phyloP scores from a whole-genome alignment of 1,140 invertebrate genomes.

The Drosophila elegans region DNA sequence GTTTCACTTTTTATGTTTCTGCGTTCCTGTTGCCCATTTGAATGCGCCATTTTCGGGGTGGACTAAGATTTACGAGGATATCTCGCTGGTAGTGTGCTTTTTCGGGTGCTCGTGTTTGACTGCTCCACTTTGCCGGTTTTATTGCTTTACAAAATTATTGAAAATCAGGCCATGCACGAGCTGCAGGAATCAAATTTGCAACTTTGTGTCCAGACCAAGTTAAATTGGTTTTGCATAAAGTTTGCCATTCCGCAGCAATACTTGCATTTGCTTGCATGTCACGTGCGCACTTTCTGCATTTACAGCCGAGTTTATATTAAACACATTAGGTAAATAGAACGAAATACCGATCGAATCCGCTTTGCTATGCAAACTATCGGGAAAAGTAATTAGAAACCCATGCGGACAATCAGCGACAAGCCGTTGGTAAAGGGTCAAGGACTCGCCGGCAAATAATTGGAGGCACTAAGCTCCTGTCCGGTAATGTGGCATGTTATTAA shows the following conservation, averaged over 20 bases:
- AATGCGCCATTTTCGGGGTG: slow-evolving; percentile 54
- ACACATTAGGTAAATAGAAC: slow-evolving; percentile 39
- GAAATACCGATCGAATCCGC: slow-evolving; percentile 6
- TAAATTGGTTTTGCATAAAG: slow-evolving; percentile 73
- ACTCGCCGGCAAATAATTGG: slow-evolving; percentile 33
- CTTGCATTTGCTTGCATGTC: slow-evolving; percentile 60
- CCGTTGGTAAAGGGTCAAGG: slow-evolving; percentile 58
- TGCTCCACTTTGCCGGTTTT: slow-evolving; percentile 59
- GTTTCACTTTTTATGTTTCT: slow-evolving; percentile 47
- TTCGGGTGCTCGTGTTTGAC: slow-evolving; percentile 5
- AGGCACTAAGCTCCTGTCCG: slow-evolving; percentile 39
- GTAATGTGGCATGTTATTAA: slow-evolving; percentile 71
- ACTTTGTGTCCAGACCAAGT: slow-evolving; percentile 60
- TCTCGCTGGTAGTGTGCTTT: slow-evolving; percentile 8
- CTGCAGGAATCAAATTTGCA: slow-evolving; percentile 72
- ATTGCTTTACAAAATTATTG: slow-evolving; percentile 78
- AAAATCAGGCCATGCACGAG: slow-evolving; percentile 75
- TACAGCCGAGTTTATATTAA: slow-evolving; percentile 50
- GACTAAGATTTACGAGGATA: slow-evolving; percentile 57
- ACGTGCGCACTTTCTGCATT: slow-evolving; percentile 60
- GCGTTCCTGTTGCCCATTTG: slow-evolving; percentile 16
- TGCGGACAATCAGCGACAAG: slow-evolving; percentile 20
- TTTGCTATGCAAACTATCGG: slow-evolving; percentile 19
- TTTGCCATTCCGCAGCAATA: slow-evolving; percentile 20
- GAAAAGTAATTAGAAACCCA: slow-evolving; percentile 38